Percentiles rank a stretch among this genome's conserved stretches.
These are phyloP conservation scores for Pyrgus malvae DNA, from an alignment of 2,888 invertebrate species.

Conservation along the genomic window DNA sequence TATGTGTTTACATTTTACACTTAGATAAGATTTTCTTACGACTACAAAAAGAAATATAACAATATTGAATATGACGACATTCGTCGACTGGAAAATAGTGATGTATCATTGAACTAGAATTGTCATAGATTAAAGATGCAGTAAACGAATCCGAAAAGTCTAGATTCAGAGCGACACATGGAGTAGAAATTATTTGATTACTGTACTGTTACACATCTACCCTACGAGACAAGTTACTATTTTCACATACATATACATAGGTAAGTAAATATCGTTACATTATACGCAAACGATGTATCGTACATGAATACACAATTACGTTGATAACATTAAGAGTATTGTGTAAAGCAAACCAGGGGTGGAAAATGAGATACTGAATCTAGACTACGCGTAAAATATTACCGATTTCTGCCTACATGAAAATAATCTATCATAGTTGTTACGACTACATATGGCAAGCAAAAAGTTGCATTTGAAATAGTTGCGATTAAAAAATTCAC, in stretches of 20 bases:
- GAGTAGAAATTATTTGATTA: constrained; percentile 22
- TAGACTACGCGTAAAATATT: constrained; percentile 39
- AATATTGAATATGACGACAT: constrained; percentile 43
- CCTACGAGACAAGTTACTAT: constrained; percentile 23
- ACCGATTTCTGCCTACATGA: constrained; percentile 30
- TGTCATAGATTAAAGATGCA: constrained; percentile 37
- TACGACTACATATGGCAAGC: constrained; percentile 72
- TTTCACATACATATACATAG: constrained; percentile 17
- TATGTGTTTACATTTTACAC: constrained; percentile 75
- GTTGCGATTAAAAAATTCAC: constrained; percentile 60
- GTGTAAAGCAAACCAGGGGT: constrained; percentile 28
- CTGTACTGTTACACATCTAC: constrained; percentile 25
- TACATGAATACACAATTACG: constrained; percentile 20
- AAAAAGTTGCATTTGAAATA: constrained; percentile 56
- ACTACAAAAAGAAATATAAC: constrained; percentile 63
- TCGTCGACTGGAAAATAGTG: constrained; percentile 47
- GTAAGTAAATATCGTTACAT: constrained; percentile 18
- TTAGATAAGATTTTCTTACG: constrained; percentile 61
- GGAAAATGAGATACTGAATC: constrained; percentile 37
- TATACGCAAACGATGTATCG: constrained; percentile 6
- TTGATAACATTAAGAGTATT: constrained; percentile 25
- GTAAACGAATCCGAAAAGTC: constrained; percentile 35
- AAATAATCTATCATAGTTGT: constrained; percentile 49
- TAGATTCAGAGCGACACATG: constrained; percentile 38
- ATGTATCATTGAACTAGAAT: constrained; percentile 62